These are phyloP conservation scores for Neomorphus geoffroyi DNA, from an alignment of 2,797 vertebrate genomes.

Conservation along the genomic window DNA sequence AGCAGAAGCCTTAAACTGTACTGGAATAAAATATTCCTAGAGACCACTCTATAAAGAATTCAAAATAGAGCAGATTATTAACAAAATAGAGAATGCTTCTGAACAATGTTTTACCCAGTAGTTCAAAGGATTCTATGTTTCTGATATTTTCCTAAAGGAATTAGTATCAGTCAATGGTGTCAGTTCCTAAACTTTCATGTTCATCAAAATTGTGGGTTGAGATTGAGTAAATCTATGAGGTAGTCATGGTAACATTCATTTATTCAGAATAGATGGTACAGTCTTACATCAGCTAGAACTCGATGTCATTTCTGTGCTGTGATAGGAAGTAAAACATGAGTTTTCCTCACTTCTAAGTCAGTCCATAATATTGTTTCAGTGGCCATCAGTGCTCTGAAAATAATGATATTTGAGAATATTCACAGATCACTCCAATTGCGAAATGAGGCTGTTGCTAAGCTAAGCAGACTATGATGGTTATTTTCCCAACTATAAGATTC, in stretches of 20 bases:
- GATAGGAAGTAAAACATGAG: not conserved
- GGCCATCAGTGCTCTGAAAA: not conserved
- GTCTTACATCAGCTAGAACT: not conserved
- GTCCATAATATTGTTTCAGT: not conserved
- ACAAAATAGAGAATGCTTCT: not conserved
- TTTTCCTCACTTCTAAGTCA: not conserved
- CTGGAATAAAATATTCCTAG: not conserved
- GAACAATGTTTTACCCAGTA: not conserved
- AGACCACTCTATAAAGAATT: not conserved
- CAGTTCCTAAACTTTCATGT: not conserved
- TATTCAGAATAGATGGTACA: not conserved
- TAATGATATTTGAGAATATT: not conserved
- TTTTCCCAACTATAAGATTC: not conserved
- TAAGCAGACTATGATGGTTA: not conserved
- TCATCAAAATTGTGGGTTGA: not conserved
- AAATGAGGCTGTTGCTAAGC: not conserved
- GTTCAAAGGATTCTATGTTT: not conserved
- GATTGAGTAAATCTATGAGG: not conserved
- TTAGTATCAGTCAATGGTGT: not conserved
- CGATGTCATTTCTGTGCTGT: not conserved
- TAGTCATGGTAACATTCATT: not conserved
- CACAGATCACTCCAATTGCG: not conserved
- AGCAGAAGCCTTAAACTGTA: not conserved
- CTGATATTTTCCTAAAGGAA: not conserved
- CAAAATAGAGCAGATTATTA: not conserved